Base-by-base conservation (phyloP, 1,140 invertebrate species). In the Asobara japonica region DNA sequence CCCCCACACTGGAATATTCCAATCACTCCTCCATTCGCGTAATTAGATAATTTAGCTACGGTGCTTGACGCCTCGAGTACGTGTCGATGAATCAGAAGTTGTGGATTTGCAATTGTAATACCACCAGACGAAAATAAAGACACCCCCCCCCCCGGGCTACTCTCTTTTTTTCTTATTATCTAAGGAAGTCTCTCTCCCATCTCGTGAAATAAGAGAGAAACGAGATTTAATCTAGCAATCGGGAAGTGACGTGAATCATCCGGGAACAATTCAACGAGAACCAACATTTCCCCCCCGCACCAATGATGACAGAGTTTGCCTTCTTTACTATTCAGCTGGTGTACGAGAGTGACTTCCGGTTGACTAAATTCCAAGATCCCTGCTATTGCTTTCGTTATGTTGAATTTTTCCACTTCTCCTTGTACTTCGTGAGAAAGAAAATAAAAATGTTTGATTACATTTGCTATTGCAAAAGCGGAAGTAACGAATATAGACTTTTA, bases 361-460 rank as follows among this genome's bases (percentile, higher is more conserved):
- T 72, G 62, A 66, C 48, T 60, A 72, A 72, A 72, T 72, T 66
- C 33, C 51, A 25, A 4, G 20, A 66, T 72, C 60, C 45, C 51
- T 45, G 22, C 29, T 72, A 60, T 38, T 29, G 36, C 36, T 72
- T 65, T 48, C 10, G 16, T 30, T 29, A 16, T 13, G 11, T 71
- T 25, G 20, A 62, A 41, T 64, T 38, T 31, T 70, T 30, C n/a
- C 65, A 30, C 29, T 56, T 69, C 38, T 61, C 13, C 30, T 27
- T 69, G 56, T 1, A 38, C 36, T 38, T 38, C 36, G n/a, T 10
- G 36, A 3, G 8, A 38, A 38, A 38, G 2, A 38, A 10, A 38
- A 38, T 38, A 38, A 38, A 38, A 38, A n/a, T 38, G 8, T 38
- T 38, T 38, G 8, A 38, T 38, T 38, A n/a, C 36, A 38, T 38